Base-by-base conservation (phyloP, 2,797 vertebrate genomes). In the Echiichthys vipera region DNA sequence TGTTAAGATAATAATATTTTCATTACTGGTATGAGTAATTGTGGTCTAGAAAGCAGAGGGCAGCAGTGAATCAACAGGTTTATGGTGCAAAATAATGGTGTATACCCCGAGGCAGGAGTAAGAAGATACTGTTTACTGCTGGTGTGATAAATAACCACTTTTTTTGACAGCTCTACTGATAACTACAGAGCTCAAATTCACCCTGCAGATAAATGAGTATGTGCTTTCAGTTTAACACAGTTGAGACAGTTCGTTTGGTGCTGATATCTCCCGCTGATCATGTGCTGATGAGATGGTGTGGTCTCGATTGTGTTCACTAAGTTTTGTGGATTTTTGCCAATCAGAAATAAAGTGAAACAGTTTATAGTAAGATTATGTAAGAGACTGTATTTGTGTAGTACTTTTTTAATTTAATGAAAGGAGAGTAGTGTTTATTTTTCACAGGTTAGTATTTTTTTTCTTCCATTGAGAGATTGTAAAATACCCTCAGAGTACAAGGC, bases 1-100 rank as follows among this genome's bases (percentile, higher is more conserved):
- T 88, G 43, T 14, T 42, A 72, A 86, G 80, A 92, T 89, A 84
- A 80, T 69, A 80, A 89, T 81, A 88, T 85, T 90, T 89, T 89
- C 80, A 87, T 81, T 67, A 67, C 78, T 77, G 63, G 71, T 61
- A 65, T 80, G 83, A 81, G 74, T 78, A 84, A 86, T 77, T 70
- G 74, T 76, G 80, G 42, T 69, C 17, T 12, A 29, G 37, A 69
- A 59, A 53, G 54, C 62, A 73, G 49, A 54, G 49, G 77, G 40
- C 25, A 30, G 63, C 30, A 71, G 57, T 76, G 85, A 85, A 85
- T 78, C 78, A 87, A 87, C 81, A 88, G 62, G 88, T 83, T 67
- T 43, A 5, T 46, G 45, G 71, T 42, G 64, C 32, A 7, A 59
- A 64, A 51, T 53, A 32, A 47, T 71, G 34, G 34, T n/a, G n/a